Evolutionary conservation across 2,797 vertebrate genomes (phyloP).

Genomic region (Oreochromis mossambicus): DNA sequence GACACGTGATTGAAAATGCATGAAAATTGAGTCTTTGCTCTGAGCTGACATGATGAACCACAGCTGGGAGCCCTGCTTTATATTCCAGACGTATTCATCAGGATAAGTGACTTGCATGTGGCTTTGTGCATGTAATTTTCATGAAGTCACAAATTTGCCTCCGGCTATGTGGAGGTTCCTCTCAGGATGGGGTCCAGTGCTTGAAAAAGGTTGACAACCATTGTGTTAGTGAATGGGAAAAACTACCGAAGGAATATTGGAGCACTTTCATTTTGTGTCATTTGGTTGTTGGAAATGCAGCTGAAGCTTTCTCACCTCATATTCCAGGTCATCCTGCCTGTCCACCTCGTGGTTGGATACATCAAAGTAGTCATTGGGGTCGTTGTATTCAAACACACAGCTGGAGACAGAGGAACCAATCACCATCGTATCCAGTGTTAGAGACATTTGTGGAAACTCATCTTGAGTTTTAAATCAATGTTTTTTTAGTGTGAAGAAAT

Average conservation of each 20-base stretch:
- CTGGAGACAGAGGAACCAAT: conserved; percentile 40
- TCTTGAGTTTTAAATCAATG: neutral
- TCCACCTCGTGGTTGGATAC: conserved; percentile 79
- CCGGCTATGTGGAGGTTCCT: accelerated
- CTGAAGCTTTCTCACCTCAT: conserved; percentile 37
- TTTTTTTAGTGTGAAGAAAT: neutral
- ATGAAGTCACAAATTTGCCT: neutral
- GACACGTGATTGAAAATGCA: neutral
- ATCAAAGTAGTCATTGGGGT: conserved; percentile 80
- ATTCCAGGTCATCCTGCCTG: conserved; percentile 81
- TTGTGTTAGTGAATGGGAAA: neutral
- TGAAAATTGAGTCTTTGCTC: neutral
- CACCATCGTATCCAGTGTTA: neutral
- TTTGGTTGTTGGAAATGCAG: neutral
- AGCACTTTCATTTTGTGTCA: neutral
- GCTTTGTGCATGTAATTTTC: neutral
- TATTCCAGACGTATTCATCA: neutral
- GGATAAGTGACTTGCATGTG: neutral
- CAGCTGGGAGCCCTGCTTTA: neutral
- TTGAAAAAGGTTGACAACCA: neutral
- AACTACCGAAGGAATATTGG: neutral
- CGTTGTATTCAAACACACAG: conserved; percentile 76
- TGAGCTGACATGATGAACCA: neutral
- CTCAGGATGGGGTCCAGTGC: neutral
- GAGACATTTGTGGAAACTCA: neutral